These are phyloP conservation scores for Plumapathes pennacea DNA, from an alignment of 92 coral and sea anemone species.

Conservation along the genomic window DNA sequence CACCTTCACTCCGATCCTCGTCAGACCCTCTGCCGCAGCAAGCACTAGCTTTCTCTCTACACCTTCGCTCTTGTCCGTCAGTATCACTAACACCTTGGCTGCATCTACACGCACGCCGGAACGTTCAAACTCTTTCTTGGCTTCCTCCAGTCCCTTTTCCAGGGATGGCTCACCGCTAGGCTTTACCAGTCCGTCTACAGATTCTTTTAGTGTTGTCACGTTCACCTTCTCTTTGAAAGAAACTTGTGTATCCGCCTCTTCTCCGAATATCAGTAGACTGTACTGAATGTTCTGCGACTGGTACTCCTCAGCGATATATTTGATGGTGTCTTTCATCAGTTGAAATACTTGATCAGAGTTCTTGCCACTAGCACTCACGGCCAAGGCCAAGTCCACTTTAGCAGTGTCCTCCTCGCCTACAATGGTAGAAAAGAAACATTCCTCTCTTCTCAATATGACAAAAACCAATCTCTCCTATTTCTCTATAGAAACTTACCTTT, in stretches of 20 bases:
- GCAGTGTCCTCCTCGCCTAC: constrained; percentile 14
- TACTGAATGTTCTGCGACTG: constrained; percentile 36
- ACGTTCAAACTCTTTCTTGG: constrained; percentile 38
- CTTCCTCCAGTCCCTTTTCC: constrained; percentile 38
- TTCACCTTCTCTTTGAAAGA: too few species aligned
- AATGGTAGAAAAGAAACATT: neutral
- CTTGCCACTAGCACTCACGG: constrained; percentile 50
- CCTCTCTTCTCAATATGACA: too few species aligned
- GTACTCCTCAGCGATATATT: constrained; percentile 25
- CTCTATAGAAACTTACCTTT: constrained; percentile 29
- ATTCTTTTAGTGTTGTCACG: too few species aligned
- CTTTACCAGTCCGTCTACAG: too few species aligned
- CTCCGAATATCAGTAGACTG: constrained; percentile 34
- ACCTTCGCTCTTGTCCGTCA: constrained; percentile 47
- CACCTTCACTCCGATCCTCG: constrained; percentile 51
- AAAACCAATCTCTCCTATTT: too few species aligned
- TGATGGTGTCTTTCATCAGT: constrained; percentile 51
- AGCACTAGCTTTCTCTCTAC: constrained; percentile 36
- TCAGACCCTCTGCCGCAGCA: constrained; percentile 37
- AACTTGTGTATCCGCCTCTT: too few species aligned
- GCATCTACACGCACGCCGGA: constrained; percentile 46
- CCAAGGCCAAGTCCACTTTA: constrained; percentile 55
- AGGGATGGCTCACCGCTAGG: constrained; percentile 40
- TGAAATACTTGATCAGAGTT: constrained; percentile 50
- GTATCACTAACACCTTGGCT: constrained; percentile 58